These are phyloP conservation scores for Dallia pectoralis DNA, from an alignment of 2,797 vertebrate species.

Conservation along the genomic window DNA sequence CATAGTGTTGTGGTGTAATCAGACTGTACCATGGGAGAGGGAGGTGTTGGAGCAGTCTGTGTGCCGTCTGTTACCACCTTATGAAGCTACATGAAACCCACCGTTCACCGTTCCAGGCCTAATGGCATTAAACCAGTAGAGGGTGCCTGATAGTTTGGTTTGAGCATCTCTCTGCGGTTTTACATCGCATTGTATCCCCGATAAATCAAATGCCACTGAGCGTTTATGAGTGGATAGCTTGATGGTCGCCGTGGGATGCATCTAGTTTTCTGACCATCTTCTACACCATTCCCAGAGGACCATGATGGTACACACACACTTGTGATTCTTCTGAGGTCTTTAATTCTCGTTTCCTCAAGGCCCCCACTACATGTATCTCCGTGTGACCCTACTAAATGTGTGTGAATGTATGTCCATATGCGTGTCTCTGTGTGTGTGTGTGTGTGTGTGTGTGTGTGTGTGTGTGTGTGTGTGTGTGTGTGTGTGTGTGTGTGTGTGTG, in stretches of 20 bases:
- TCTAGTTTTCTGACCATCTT: background rate
- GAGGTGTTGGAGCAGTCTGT: conserved; percentile 4
- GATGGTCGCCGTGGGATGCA: background rate
- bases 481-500: background rate
- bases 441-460: background rate
- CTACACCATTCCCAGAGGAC: background rate
- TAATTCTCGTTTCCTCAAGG: background rate
- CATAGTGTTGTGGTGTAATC: conserved; percentile 1
- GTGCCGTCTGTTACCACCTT: background rate
- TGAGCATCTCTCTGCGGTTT: background rate
- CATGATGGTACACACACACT: background rate
- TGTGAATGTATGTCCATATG: background rate
- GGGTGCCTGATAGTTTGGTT: background rate
- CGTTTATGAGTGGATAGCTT: background rate
- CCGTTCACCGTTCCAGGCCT: background rate
- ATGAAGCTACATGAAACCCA: background rate
- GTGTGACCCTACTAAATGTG: background rate
- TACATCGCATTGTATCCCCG: background rate
- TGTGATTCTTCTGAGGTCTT: background rate
- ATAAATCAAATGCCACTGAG: too few species aligned
- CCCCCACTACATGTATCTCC: background rate
- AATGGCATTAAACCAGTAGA: background rate
- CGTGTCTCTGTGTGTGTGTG: background rate
- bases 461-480: background rate
- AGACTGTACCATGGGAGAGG: background rate